Evolutionary conservation across 2,797 vertebrate genomes (phyloP).

Genomic region (Pangasius mekongensis): DNA sequence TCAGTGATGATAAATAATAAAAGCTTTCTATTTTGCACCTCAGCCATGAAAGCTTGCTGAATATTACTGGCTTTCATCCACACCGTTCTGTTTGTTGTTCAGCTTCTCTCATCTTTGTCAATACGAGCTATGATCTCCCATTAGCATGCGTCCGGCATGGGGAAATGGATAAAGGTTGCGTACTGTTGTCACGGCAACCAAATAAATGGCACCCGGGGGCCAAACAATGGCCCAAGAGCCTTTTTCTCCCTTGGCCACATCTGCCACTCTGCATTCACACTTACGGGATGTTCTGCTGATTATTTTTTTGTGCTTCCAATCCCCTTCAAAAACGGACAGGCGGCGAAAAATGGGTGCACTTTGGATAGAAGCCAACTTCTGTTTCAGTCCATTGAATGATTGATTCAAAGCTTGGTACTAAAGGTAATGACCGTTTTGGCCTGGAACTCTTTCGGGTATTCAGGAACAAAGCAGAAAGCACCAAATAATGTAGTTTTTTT

Average conservation of each 20-base stretch:
- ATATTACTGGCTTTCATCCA: slow-evolving; percentile 52
- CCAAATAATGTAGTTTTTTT: background rate
- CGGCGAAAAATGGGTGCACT: slow-evolving; percentile 69
- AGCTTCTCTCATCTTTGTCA: slow-evolving; percentile 70
- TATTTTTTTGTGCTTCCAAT: slow-evolving; percentile 70
- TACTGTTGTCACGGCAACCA: slow-evolving; percentile 89
- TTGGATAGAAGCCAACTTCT: slow-evolving; percentile 74
- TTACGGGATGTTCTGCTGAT: slow-evolving; percentile 83
- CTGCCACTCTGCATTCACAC: slow-evolving; percentile 89
- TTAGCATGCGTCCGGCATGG: slow-evolving; percentile 77
- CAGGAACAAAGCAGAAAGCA: background rate
- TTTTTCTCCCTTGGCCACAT: slow-evolving; percentile 85
- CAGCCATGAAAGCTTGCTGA: slow-evolving; percentile 50
- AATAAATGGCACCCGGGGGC: slow-evolving; percentile 84
- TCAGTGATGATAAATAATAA: slow-evolving; percentile 57
- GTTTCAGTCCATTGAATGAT: slow-evolving; percentile 55
- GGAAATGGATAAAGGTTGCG: slow-evolving; percentile 85
- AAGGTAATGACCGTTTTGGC: slow-evolving; percentile 41
- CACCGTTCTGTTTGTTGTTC: slow-evolving; percentile 52
- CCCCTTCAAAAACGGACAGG: slow-evolving; percentile 70
- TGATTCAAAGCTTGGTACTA: slow-evolving; percentile 34
- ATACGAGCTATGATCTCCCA: slow-evolving; percentile 69
- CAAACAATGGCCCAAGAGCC: slow-evolving; percentile 80
- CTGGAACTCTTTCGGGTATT: slow-evolving; percentile 7
- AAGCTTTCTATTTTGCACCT: slow-evolving; percentile 57